Evolutionary conservation across 2,797 vertebrate species (phyloP), one percentile per base, ranked within the genome.

Genomic region (Macropus fuliginosus): DNA sequence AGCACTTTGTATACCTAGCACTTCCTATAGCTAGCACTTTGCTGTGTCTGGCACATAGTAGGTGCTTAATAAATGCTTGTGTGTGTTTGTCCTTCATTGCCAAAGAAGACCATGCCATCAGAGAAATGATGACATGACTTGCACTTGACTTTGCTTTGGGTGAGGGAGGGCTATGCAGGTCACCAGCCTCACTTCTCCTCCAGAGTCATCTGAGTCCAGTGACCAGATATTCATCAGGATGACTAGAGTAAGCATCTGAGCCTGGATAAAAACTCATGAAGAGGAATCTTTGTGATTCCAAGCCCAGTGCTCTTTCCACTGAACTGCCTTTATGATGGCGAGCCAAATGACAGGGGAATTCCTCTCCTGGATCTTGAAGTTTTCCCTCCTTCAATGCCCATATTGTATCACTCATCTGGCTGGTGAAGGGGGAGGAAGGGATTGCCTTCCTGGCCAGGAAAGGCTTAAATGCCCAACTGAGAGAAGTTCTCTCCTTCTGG

Each of bases 311-410:
- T 74, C 18, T 40, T 21, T 24, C 28, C 66, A 13, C 29, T 59
- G 57, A 31, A 59, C 57, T 12, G 40, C 66, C 66, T 87, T 46
- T 87, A 50, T 50, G 24, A 50, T 46, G 74, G 46, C 3, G 91
- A 34, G 18, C n/a, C 92, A 91, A 3, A 94, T 0, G 50, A 52
- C 55, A 52, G 98, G 98, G 98, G 95, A 97, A 98, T 97, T 98
- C 98, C 97, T 98, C 94, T 92, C 94, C 91, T 54, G 62, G 95
- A 16, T 91, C 94, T 92, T 95, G 90, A 89, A 97, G 92, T 94
- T 95, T 54, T 91, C 91, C 95, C 91, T 55, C 91, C n/a, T 92
- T 34, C 91, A 46, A n/a, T 56, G 54, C 57, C 91, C 90, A 93
- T 4, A 8, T 29, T 24, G 5, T 28, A 46, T 94, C 96, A 92